phyloP scores from a whole-genome alignment of 2,113 vertebrate genomes.

The Lonchura striata region DNA sequence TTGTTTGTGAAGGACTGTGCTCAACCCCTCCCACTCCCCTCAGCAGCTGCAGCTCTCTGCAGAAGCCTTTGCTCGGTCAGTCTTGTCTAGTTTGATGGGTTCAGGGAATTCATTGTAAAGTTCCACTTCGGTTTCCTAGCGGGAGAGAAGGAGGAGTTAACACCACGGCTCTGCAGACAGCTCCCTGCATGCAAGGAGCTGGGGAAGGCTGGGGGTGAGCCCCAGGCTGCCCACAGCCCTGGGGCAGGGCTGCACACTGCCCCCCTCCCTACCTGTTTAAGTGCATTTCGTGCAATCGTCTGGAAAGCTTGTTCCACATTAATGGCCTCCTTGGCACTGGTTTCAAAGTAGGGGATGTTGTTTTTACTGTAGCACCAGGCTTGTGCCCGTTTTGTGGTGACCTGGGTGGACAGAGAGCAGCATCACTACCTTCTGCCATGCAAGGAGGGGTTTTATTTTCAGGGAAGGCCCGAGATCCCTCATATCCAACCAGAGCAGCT shows the following conservation, averaged over 20 bases:
- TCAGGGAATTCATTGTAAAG: conserved; percentile 98
- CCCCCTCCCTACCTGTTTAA: conserved; percentile 87
- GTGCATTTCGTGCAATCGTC: conserved; percentile 97
- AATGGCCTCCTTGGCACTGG: conserved; percentile 98
- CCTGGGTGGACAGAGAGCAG: conserved; percentile 72
- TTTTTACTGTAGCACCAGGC: conserved; percentile 99
- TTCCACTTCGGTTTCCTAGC: conserved; percentile 96
- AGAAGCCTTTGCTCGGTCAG: conserved; percentile 88
- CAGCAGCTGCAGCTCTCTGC: conserved; percentile 95
- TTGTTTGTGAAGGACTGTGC: conserved; percentile 77
- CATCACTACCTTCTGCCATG: background rate
- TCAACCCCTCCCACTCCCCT: conserved; percentile 75
- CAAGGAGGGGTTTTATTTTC: background rate
- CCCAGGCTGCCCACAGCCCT: background rate
- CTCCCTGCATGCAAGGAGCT: background rate
- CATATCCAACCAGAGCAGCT: background rate
- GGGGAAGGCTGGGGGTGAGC: background rate
- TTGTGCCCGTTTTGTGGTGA: conserved; percentile 96
- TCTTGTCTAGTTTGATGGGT: conserved; percentile 97
- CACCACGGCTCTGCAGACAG: background rate
- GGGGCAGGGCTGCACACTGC: background rate
- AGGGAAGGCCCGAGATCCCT: background rate
- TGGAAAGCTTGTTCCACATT: conserved; percentile 99
- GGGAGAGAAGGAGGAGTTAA: background rate
- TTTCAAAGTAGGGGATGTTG: conserved; percentile 99